Percentiles rank a stretch among this genome's conserved stretches.
These are phyloP conservation scores for Portevinia maculata DNA, from an alignment of 2,888 invertebrate genomes.

Conservation along the genomic window DNA sequence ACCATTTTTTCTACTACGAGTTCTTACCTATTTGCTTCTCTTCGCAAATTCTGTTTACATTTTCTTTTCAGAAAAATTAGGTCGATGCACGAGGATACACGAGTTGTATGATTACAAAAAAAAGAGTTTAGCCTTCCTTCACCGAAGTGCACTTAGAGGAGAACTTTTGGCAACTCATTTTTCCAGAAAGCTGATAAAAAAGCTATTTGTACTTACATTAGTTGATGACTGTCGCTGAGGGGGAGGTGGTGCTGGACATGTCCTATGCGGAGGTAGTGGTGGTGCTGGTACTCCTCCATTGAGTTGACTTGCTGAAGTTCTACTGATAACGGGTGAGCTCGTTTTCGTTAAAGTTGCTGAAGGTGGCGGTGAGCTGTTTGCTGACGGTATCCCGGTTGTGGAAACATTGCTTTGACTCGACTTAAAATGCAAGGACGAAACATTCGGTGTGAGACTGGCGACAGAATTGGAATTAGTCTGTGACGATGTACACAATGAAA, in stretches of 20 bases:
- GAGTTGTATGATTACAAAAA: neutral
- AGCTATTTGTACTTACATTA: conserved; percentile 78
- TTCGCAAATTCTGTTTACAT: neutral
- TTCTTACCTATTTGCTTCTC: neutral
- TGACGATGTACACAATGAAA: conserved; percentile 76
- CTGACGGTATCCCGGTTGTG: conserved; percentile 75
- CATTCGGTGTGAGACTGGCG: conserved; percentile 76
- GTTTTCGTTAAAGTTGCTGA: conserved; percentile 70
- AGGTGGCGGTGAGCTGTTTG: conserved; percentile 76
- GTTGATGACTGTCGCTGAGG: conserved; percentile 80
- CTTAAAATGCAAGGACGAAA: conserved; percentile 81
- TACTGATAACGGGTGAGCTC: conserved; percentile 55
- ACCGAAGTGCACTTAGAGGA: conserved; percentile 21
- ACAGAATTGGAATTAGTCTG: conserved; percentile 57
- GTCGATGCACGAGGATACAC: conserved; percentile 49
- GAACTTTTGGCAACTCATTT: conserved; percentile 44
- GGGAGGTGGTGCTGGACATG: conserved; percentile 82
- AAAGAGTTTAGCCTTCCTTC: neutral
- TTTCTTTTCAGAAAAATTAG: conserved; percentile 34
- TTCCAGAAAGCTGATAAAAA: neutral
- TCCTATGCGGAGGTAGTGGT: conserved; percentile 82
- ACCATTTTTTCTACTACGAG: neutral
- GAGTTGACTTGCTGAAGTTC: conserved; percentile 67
- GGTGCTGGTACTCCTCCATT: conserved; percentile 80
- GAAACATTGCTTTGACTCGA: conserved; percentile 76